These are phyloP conservation scores for Eurypyga helias DNA, from an alignment of 2,113 vertebrate species.

Conservation along the genomic window DNA sequence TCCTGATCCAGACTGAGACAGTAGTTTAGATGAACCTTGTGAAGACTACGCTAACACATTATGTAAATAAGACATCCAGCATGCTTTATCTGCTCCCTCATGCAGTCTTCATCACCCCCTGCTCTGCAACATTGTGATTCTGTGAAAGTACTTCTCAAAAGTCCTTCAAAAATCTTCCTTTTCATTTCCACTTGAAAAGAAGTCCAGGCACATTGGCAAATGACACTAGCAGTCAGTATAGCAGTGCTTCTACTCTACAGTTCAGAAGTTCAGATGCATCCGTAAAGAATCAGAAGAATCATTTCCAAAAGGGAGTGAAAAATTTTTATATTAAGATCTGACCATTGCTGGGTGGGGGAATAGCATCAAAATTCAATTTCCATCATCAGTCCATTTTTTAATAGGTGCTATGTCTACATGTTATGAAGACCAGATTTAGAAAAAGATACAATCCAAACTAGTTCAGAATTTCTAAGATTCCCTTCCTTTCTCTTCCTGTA, in stretches of 20 bases:
- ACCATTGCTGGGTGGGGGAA: accelerated
- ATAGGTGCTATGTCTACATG: accelerated
- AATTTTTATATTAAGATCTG: background rate
- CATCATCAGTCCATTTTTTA: background rate
- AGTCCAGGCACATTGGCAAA: accelerated
- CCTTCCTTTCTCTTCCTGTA: background rate
- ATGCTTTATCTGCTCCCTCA: background rate
- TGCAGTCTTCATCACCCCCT: background rate
- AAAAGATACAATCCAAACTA: background rate
- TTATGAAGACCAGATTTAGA: background rate
- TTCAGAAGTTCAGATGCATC: background rate
- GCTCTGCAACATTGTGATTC: background rate
- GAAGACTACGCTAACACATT: background rate
- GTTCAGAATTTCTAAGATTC: background rate
- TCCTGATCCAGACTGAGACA: background rate
- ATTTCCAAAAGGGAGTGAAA: background rate
- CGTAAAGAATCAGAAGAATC: background rate
- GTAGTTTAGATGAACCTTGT: background rate
- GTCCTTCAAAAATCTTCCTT: background rate
- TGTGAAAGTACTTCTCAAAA: background rate
- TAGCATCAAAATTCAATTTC: accelerated
- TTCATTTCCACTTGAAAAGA: background rate
- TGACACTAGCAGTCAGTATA: background rate
- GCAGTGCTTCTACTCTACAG: background rate
- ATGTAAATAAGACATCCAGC: background rate